Evolutionary conservation across 2,797 vertebrate species (phyloP).

Genomic region (Falco peregrinus): DNA sequence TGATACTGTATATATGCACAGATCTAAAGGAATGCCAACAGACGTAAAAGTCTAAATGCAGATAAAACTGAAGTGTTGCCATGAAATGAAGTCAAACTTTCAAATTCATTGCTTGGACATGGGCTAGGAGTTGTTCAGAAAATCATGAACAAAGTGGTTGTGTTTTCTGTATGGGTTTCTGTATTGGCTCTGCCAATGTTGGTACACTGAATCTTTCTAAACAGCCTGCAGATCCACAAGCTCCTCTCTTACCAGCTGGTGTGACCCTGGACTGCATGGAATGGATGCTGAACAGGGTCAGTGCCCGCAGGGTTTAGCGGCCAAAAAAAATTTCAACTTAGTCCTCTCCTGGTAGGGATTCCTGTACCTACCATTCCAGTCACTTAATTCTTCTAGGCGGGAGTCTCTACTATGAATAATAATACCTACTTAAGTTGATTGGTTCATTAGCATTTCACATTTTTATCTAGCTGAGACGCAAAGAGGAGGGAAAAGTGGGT

Average conservation of each 20-base stretch:
- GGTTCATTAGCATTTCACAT: neutral
- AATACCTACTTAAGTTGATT: neutral
- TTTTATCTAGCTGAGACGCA: conserved; percentile 3
- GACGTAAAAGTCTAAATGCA: neutral
- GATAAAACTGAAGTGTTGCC: neutral
- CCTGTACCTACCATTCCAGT: neutral
- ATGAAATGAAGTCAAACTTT: neutral
- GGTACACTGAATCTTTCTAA: neutral
- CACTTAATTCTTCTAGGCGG: neutral
- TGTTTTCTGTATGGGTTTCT: neutral
- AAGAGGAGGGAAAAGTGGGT: neutral
- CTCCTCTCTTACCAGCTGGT: neutral
- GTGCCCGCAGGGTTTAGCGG: neutral
- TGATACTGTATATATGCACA: neutral
- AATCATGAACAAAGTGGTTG: neutral
- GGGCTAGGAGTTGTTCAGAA: neutral
- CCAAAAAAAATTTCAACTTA: neutral
- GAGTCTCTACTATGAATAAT: neutral
- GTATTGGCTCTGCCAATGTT: neutral
- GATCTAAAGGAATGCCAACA: neutral
- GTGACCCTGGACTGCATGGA: neutral
- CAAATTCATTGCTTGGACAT: neutral
- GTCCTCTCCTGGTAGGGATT: neutral
- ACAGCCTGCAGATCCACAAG: neutral
- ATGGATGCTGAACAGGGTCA: neutral